Base-by-base conservation (phyloP, 2,888 invertebrate genomes). In the Baccha elongata region DNA sequence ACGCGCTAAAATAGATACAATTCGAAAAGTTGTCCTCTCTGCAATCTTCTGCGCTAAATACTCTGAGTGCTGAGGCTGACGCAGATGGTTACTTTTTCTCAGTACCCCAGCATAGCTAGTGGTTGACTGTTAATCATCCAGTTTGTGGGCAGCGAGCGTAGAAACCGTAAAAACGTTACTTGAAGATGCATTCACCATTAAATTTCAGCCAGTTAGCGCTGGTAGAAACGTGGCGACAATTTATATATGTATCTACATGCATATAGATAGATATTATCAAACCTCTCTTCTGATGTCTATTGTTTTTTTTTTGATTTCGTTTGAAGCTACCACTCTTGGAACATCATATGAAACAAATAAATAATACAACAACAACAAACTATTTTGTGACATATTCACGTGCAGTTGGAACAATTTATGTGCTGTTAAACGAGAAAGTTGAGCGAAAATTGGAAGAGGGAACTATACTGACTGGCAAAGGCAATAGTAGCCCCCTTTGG, bases 131-230 rank as follows among this genome's bases (percentile, higher is more conserved):
- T 83, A 83, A 83, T 83, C 83, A 83, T 64, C 67, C 11, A 46
- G 72, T 88, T 89, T 88, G 89, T 89, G 90, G 89, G 89, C 90
- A 89, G 89, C 87, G 81, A 89, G 88, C 89, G 89, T 89, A 90
- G 89, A 89, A 89, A 89, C 89, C 89, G 89, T 89, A 90, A 86
- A 87, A 87, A 89, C 89, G 89, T 89, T 88, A 88, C 89, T 88
- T 85, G 76, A 68, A 68, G 83, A 83, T 83, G 83, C 83, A 83
- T 73, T 64, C 67, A 78, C 83, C 83, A 83, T 83, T 83, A 78
- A 83, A 68, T 83, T 65, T 76, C 44, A 44, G 53, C 48, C 71
- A 73, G 37, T 13, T 48, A 55, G 11, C 37, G 60, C 37, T 64
- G 55, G 52, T 46, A 35, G 26, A 75, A 83, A 76, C 81, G 67